phyloP scores from a whole-genome alignment of 2,797 vertebrate species.

The Onychomys leucogaster region DNA sequence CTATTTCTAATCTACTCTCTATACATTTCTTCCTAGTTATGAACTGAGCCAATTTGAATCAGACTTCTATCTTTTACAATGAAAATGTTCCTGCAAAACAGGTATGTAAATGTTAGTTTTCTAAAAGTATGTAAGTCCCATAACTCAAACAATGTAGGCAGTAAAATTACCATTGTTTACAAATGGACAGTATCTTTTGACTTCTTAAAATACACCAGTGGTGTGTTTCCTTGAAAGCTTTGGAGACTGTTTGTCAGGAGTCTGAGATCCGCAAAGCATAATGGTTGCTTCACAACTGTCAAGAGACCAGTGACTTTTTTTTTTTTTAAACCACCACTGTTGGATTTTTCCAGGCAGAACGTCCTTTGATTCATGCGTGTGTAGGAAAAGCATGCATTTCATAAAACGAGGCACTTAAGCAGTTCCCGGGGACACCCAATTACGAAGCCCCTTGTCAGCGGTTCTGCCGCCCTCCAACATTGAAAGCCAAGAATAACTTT shows the following conservation, averaged over 20 bases:
- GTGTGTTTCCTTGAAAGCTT: background rate
- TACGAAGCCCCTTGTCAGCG: constrained; percentile 50
- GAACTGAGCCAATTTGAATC: background rate
- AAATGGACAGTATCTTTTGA: background rate
- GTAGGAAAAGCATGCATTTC: background rate
- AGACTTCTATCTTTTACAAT: background rate
- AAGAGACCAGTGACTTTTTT: background rate
- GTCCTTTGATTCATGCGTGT: background rate
- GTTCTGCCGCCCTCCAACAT: constrained; percentile 34
- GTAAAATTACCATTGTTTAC: background rate
- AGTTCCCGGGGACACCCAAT: constrained; percentile 27
- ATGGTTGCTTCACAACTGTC: background rate
- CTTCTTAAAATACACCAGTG: background rate
- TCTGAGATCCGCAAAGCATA: background rate
- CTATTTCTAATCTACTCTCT: background rate
- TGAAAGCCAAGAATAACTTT: constrained; percentile 61
- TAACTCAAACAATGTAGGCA: background rate
- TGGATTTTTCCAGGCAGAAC: background rate
- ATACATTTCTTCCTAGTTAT: background rate
- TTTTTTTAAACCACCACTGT: background rate
- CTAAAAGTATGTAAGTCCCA: background rate
- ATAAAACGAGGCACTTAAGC: constrained; percentile 31
- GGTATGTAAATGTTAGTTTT: background rate
- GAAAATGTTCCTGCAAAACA: background rate
- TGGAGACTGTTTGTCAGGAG: background rate